Base-by-base conservation (phyloP, 2,888 invertebrate species). In the Pseudeuparius sepicola region DNA sequence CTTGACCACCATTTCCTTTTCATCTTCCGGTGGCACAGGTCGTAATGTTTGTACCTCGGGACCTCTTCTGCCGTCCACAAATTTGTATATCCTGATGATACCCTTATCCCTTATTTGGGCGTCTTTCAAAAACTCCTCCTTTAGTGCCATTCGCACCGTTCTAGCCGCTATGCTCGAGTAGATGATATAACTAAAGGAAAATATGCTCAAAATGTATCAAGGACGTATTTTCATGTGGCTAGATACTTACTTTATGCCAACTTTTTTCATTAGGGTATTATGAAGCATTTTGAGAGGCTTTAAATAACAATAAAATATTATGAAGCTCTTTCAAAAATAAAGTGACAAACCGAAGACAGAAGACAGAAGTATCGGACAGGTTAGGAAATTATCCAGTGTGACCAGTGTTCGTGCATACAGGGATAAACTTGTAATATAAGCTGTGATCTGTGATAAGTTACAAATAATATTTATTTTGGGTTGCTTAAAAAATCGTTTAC, bases 161-260 rank as follows among this genome's bases (percentile, higher is more conserved):
- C 42, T 49, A n/a, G 53, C 54, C 4, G 51, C 43, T 29, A 54
- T 47, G 7, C 44, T 42, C 5, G 55, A 56, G 31, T 53, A 55
- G 23, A 47, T 29, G 12, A 53, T 36, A 36, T 55, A 55, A 39
- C 54, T 54, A 20, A 36, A 45, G 44, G 7, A 28, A 14, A 28
- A 11, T 14, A 13, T 7, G 7, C 5, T 6, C 7, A 13, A 13
- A 6, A 6, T 28, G n/a, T 6, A 20, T n/a, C 6, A 20, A 20
- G 6, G 6, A 40, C 5, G 34, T 33, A 7, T 24, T 14, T 26
- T 40, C 30, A 16, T 40, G 30, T 4, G 11, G 7, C 12, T 18
- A 31, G 12, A 30, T 11, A 31, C 31, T 31, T 13, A 31, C 31
- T 31, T 31, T 20, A 31, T 18, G 18, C 31, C 31, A 6, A 31